Evolutionary conservation across 1,140 invertebrate genomes (phyloP).

Genomic region (Stegodyphus dumicola): DNA sequence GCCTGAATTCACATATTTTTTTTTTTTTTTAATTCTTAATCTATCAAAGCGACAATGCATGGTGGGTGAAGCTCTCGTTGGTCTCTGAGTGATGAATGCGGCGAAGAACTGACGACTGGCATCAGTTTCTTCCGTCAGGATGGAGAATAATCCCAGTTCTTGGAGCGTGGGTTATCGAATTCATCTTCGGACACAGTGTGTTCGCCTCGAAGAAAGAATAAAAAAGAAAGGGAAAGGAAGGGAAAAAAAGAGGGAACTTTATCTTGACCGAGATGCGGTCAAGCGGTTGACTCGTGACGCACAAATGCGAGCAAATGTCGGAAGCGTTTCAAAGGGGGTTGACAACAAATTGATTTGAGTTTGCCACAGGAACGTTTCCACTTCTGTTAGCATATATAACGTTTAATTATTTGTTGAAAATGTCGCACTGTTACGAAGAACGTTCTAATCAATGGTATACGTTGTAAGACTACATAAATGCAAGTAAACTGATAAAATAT

Average conservation of each 20-base stretch:
- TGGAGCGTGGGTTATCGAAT: conserved; percentile 52
- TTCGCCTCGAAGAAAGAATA: not conserved
- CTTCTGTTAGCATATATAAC: too few species aligned
- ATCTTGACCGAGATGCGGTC: not conserved
- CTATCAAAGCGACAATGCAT: not conserved
- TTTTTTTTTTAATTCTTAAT: not conserved
- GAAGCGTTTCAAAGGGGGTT: too few species aligned
- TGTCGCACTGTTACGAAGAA: too few species aligned
- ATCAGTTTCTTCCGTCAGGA: conserved; percentile 39
- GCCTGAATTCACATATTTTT: not conserved
- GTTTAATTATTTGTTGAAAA: too few species aligned
- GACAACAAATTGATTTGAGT: too few species aligned
- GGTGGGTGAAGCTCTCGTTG: not conserved
- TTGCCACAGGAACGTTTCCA: too few species aligned
- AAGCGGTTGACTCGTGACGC: too few species aligned
- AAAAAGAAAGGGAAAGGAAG: not conserved
- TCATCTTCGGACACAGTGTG: conserved; percentile 37
- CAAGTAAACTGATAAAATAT: too few species aligned
- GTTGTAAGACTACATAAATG: too few species aligned
- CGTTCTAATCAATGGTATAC: too few species aligned
- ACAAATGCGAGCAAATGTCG: too few species aligned
- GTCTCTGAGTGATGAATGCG: conserved; percentile 1
- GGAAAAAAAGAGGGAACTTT: conserved; percentile 16
- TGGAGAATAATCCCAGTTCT: conserved; percentile 50
- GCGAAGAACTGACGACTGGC: not conserved